These are phyloP conservation scores for Cylloceria caligata DNA, from an alignment of 2,888 invertebrate genomes.

Conservation along the genomic window DNA sequence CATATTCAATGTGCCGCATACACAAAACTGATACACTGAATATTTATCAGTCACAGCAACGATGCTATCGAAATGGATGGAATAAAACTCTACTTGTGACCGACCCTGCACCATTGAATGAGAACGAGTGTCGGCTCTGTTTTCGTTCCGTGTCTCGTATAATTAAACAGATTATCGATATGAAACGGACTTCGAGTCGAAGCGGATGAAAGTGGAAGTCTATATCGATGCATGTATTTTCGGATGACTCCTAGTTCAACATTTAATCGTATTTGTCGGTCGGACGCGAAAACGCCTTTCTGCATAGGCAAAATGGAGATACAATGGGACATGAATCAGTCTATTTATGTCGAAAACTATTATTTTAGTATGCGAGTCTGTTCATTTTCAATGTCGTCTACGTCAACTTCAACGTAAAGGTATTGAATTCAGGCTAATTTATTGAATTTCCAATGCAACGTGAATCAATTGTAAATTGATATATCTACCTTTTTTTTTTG, in stretches of 20 bases:
- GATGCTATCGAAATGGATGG: conserved; percentile 14
- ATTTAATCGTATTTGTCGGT: conserved; percentile 28
- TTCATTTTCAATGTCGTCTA: no score
- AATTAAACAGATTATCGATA: conserved; percentile 56
- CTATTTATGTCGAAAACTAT: no score
- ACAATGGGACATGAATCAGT: neutral
- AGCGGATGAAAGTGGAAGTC: conserved; percentile 42
- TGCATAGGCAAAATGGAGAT: neutral
- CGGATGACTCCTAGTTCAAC: neutral
- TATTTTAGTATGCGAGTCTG: no score
- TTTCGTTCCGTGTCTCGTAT: conserved; percentile 49
- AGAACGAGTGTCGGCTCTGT: conserved; percentile 47
- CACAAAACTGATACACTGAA: conserved; percentile 2
- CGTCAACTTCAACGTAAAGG: no score
- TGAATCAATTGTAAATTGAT: no score
- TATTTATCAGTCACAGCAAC: conserved; percentile 29
- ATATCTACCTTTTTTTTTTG: no score
- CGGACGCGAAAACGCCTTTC: neutral
- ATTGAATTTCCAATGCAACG: no score
- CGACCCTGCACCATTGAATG: conserved; percentile 8
- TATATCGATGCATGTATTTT: conserved; percentile 16
- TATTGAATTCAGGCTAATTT: no score
- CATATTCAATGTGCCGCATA: neutral
- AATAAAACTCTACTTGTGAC: neutral
- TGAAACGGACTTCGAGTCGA: neutral